Evolutionary conservation across 2,113 vertebrate genomes (phyloP), one percentile per base, ranked within the genome.

Genomic region (Furnarius figulus): DNA sequence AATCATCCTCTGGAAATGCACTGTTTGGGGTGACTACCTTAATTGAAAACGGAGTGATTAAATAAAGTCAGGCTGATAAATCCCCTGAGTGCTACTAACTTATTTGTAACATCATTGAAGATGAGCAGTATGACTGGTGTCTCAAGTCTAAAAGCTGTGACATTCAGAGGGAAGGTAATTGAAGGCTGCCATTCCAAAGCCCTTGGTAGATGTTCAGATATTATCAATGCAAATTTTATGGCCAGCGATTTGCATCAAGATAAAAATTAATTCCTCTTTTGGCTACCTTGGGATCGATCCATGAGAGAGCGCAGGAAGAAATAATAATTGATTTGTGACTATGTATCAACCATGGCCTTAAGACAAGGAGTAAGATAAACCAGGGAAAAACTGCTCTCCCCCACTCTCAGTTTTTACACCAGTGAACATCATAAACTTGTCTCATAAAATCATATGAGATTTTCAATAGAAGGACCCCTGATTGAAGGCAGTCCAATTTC

Each of bases 191-290:
- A 19, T 78, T 85, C 75, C 50, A 93, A 89, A 93, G 85, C 74
- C 71, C 31, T 46, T 1, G 1, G 49, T 79, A 70, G 19, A 5
- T 27, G 42, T 77, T 85, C 77, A 66, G 71, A 46, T 91, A 53
- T 31, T 78, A 89, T 78, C 86, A n/a, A 91, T 61, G 93, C 76
- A 96, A 97, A 97, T 92, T 92, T 87, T 91, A 83, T 20, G 78
- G 50, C n/a, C 10, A 73, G 28, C 0, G 0, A 50, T 95, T 94
- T 94, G 58, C 81, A 97, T 95, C 53, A 42, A 76, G 77, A 73
- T 82, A 72, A 89, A 86, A 94, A 81, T 42, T 61, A 77, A 68
- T 87, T 81, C 35, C 56, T 91, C 39, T 53, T 81, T 91, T 35
- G 53, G 30, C 71, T 87, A 19, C 63, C 58, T 79, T 82, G 67